Percentiles rank a stretch among this genome's conserved stretches.
Evolutionary conservation across 2,797 vertebrate species (phyloP).

Genomic region (Gymnocypris eckloni): DNA sequence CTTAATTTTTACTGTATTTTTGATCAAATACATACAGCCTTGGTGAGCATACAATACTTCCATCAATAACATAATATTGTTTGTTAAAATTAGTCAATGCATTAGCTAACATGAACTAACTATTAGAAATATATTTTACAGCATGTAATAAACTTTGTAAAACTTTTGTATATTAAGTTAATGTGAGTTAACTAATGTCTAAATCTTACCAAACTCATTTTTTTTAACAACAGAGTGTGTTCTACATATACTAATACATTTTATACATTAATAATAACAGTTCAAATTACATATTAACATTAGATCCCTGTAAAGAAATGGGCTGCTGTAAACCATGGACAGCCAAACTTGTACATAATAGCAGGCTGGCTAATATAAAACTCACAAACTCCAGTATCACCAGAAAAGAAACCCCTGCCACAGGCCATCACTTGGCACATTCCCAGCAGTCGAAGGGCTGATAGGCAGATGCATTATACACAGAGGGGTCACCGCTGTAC

Average conservation of each 20-base stretch:
- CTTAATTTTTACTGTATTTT: background rate
- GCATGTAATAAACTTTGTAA: no score
- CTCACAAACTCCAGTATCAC: background rate
- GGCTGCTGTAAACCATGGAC: background rate
- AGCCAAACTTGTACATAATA: background rate
- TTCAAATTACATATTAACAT: background rate
- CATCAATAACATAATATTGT: background rate
- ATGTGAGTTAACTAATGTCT: background rate
- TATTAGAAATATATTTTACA: no score
- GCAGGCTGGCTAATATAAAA: background rate
- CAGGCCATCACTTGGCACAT: slow-evolving; percentile 62
- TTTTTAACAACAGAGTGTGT: background rate
- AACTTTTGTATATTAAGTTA: no score
- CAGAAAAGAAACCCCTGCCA: slow-evolving; percentile 54
- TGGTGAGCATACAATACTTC: background rate
- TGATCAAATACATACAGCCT: background rate
- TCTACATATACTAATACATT: background rate
- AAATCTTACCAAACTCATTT: background rate
- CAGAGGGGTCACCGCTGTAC: slow-evolving; percentile 66
- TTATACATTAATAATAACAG: background rate
- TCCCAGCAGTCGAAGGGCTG: slow-evolving; percentile 65
- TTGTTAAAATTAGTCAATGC: no score
- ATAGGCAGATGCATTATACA: slow-evolving; percentile 70
- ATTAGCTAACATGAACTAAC: no score
- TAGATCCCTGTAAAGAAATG: background rate